A percentile compares a stretch with the other conserved stretches of the same genome.
Evolutionary conservation across 1,140 invertebrate genomes (phyloP).

Genomic region (Anoplophora glabripennis): DNA sequence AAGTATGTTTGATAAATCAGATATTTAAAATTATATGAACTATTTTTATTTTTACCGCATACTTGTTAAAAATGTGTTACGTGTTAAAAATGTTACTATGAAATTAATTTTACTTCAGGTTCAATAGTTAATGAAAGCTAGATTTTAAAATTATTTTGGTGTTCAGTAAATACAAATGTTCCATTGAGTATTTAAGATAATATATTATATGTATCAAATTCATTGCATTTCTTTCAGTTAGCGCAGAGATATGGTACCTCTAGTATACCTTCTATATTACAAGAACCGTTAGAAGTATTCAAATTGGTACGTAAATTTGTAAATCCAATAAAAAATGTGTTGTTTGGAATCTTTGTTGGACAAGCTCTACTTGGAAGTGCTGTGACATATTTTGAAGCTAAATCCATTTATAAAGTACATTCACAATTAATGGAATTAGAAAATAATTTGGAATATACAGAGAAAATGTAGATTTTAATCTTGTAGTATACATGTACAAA

Average conservation of each 20-base stretch:
- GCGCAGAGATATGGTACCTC: conserved; percentile 51
- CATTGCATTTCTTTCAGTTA: conserved; percentile 42
- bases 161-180: background rate
- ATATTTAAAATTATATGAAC: background rate
- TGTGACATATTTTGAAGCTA: conserved; percentile 49
- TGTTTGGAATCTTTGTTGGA: conserved; percentile 44
- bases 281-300: conserved; percentile 48
- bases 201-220: background rate
- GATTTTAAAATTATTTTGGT: too few relatives aligned
- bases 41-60: too few relatives aligned
- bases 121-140: too few relatives aligned
- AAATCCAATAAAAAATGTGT: conserved; percentile 44
- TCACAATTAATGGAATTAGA: conserved; percentile 25
- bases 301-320: conserved; percentile 46
- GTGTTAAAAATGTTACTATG: too few relatives aligned
- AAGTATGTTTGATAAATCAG: conserved; percentile 15
- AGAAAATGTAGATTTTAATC: background rate
- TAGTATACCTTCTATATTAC: conserved; percentile 49
- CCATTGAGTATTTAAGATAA: background rate
- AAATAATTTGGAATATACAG: conserved; percentile 14
- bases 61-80: too few relatives aligned
- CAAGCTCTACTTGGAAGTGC: conserved; percentile 48
- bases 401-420: conserved; percentile 45
- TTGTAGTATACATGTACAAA: too few relatives aligned
- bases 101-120: too few relatives aligned